Base-by-base conservation (phyloP, 2,888 invertebrate species). In the Nemotelus nigrinus region DNA sequence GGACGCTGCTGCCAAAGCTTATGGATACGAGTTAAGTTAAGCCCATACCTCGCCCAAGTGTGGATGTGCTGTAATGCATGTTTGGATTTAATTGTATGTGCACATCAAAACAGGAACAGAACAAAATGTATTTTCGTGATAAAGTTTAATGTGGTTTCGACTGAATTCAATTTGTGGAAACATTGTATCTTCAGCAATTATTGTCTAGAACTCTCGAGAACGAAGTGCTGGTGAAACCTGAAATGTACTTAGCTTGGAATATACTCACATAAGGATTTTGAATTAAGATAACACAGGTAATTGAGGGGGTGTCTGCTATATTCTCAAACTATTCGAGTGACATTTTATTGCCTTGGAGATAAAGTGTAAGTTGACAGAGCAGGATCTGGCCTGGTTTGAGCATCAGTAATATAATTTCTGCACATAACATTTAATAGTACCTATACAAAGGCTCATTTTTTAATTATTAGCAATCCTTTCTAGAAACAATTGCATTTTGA, bases 121-220 rank as follows among this genome's bases (percentile, higher is more conserved):
- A 77, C 74, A 74, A 79, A 79, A 77, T 79, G 79, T 78, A 77
- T 70, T 78, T 76, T 76, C 76, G 45, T 76, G 76, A 76, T 76
- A 76, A 76, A 65, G 76, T 79, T 78, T 79, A 76, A 79, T 78
- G 76, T 64, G 71, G 78, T 78, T 79, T 79, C 60, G 78, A 76
- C 76, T 67, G 77, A 79, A 79, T 79, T 78, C 77, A 79, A 79
- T 79, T 78, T 79, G 74, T 74, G 74, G 74, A 74, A 60, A 74
- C 74, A 74, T 74, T 74, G 74, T 74, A 60, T 60, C 63, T 74
- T 63, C 74, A 74, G n/a, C 74, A 74, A 74, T 60, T 60, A 74
- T 74, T 74, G 74, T 74, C 60, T 60, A 48, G 39, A 70, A 53
- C 55, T 70, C 55, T 50, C 5, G n/a, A 10, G 39, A 58, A 45